phyloP scores from a whole-genome alignment of 1,140 invertebrate species.

The Oryctes rhinoceros region DNA sequence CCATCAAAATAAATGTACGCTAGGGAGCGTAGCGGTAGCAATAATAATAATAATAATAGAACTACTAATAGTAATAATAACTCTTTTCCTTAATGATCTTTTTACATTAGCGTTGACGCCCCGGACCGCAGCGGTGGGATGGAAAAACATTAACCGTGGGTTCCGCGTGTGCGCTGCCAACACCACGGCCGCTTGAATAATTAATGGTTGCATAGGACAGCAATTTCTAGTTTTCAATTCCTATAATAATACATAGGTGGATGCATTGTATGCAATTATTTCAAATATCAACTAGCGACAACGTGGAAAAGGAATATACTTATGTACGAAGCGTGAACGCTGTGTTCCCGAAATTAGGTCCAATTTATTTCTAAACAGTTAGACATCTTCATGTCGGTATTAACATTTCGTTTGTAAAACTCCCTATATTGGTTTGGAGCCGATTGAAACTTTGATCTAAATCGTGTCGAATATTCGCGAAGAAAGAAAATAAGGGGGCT shows the following conservation, averaged over 20 bases:
- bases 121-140: conserved; percentile 7
- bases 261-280: no score
- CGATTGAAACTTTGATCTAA: no score
- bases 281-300: no score
- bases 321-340: no score
- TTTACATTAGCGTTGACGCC: conserved; percentile 32
- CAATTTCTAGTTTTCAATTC: background rate
- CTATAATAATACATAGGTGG: background rate
- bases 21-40: background rate
- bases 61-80: conserved; percentile 36
- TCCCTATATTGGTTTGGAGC: no score
- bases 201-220: conserved; percentile 31
- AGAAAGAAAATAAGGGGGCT: no score
- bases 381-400: no score
- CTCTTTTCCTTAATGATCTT: conserved; percentile 36
- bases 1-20: background rate
- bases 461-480: no score
- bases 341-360: no score
- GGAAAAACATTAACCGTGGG: conserved; percentile 16
- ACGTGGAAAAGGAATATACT: no score
- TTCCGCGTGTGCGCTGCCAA: conserved; percentile 20
- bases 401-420: no score
- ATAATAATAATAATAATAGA: conserved; percentile 28
- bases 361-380: no score
- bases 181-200: conserved; percentile 8